These are phyloP conservation scores for Bombus vancouverensis DNA, from an alignment of 1,140 invertebrate genomes.

Conservation along the genomic window DNA sequence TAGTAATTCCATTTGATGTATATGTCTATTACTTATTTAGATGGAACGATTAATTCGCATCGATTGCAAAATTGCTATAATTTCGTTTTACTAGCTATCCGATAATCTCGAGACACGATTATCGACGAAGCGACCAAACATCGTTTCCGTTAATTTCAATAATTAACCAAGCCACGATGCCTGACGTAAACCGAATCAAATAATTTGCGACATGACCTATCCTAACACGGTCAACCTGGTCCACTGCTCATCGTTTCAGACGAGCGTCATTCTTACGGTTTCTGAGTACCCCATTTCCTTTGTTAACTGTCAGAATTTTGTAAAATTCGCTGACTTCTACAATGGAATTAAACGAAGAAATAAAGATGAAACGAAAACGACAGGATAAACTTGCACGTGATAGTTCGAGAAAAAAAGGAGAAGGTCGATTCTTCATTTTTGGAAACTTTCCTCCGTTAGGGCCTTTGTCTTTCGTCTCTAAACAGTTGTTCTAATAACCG, in stretches of 20 bases:
- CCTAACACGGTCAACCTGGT: neutral
- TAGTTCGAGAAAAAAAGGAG: neutral
- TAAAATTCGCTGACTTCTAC: too few species aligned
- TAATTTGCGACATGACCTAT: neutral
- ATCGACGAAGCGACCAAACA: neutral
- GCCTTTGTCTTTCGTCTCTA: too few species aligned
- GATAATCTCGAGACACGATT: slow-evolving; percentile 30
- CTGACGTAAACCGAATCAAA: neutral
- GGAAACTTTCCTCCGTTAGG: neutral
- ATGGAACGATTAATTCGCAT: neutral
- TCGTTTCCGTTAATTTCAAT: slow-evolving; percentile 18
- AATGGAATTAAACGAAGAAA: neutral
- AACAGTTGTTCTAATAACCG: too few species aligned
- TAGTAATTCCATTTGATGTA: neutral
- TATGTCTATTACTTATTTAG: neutral
- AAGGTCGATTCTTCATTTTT: neutral
- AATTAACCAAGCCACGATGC: neutral
- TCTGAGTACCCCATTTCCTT: neutral
- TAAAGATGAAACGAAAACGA: neutral
- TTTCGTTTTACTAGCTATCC: neutral
- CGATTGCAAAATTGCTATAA: neutral
- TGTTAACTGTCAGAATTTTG: neutral
- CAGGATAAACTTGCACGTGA: too few species aligned
- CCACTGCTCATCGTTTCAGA: too few species aligned
- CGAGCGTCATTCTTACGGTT: neutral